Evolutionary conservation across 2,797 vertebrate genomes (phyloP), one percentile per base, ranked within the genome.

Genomic region (Urophycis tenuis): DNA sequence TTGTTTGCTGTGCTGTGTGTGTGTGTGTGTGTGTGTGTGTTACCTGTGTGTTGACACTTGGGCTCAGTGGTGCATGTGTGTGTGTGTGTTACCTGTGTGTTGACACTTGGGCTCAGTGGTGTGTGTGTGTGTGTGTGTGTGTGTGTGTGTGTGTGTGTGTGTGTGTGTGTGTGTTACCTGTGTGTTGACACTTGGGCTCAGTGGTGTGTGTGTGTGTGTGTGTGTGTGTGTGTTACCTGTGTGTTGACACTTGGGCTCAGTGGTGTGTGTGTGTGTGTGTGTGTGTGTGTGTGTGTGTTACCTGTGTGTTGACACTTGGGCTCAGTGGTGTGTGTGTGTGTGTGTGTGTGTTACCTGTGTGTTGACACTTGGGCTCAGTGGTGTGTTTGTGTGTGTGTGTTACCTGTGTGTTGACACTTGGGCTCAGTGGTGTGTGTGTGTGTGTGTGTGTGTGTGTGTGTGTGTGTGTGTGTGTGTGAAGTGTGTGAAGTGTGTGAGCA

Each of bases 1-100:
- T 74, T 85, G 80, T 83, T 85, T 84, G 75, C 88, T 87, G 82
- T 73, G 64, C 71, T 32, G 15, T 81, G 78, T 81, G 60, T 12
- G 7, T 29, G 60, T n/a, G n/a, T n/a, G n/a, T n/a, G n/a, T n/a
- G 60, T 67, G 60, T 67, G 60, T 29, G n/a, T 67, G 22, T 22
- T 60, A 60, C 53, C 53, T 25, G 53, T n/a, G 67, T 70, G 69
- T 71, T 71, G 69, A 71, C 69, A 33, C 33, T 71, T 71, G 69
- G 60, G 69, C 69, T 71, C 69, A 33, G 31, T 33, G 31, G 32
- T 71, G 69, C 69, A 2, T 32, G 69, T 67, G 60, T 67, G 60
- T 67, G 25, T 29, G 25, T 25, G 53, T 60, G 53, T 25, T 60
- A 60, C 53, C 53, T 25, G 53, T n/a, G 67, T 70, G 69, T 71